Conservation (phyloP, 2,888 invertebrate genomes). For the Hirtodrosophila confusa region DNA sequence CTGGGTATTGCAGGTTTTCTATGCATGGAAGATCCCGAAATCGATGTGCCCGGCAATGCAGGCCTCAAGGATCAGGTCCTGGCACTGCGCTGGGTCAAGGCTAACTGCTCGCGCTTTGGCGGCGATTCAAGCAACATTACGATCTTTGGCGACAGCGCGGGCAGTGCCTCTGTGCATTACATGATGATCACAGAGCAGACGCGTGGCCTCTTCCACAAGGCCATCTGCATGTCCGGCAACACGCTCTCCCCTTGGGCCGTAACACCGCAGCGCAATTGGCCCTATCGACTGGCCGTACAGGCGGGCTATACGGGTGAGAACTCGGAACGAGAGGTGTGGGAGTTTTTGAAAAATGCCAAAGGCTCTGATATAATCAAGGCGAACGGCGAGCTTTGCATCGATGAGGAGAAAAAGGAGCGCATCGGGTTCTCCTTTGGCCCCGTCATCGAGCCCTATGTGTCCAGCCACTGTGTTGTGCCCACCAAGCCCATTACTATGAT, state of each 20-base stretch:
- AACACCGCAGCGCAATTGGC: constrained; percentile 81
- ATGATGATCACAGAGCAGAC: constrained; percentile 85
- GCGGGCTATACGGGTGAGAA: constrained; percentile 81
- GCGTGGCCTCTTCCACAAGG: constrained; percentile 83
- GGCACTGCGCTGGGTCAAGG: constrained; percentile 85
- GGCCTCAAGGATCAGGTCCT: constrained; percentile 85
- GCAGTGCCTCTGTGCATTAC: constrained; percentile 85
- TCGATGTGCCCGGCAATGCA: constrained; percentile 86
- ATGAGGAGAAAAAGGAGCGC: constrained; percentile 81
- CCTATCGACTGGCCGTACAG: constrained; percentile 80
- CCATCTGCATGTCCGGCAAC: constrained; percentile 83
- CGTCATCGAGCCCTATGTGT: constrained; percentile 82
- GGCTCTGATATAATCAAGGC: constrained; percentile 80
- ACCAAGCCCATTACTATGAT: constrained; percentile 82
- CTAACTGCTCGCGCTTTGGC: constrained; percentile 85
- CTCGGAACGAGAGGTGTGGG: constrained; percentile 82
- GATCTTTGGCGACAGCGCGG: constrained; percentile 86
- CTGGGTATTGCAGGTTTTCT: constrained; percentile 83
- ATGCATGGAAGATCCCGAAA: constrained; percentile 84
- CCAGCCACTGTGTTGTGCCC: constrained; percentile 81
- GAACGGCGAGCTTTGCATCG: constrained; percentile 80
- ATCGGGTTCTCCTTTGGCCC: constrained; percentile 83
- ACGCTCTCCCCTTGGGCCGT: constrained; percentile 82
- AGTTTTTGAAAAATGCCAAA: constrained; percentile 81
- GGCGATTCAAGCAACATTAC: constrained; percentile 85